phyloP scores from a whole-genome alignment of 2,888 invertebrate species.

The Diaphora mendica region DNA sequence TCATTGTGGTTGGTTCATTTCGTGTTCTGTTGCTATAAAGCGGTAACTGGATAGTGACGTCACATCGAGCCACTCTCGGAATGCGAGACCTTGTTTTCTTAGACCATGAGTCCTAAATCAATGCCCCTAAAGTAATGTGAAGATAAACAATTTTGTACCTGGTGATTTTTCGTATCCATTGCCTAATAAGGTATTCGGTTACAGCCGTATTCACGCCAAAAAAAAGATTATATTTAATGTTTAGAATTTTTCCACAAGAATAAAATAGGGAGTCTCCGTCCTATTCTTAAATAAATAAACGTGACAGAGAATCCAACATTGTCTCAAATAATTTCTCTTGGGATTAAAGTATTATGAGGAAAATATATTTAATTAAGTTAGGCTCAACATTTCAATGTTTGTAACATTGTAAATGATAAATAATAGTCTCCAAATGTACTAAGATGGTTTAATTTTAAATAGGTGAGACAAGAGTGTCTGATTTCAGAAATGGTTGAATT shows the following conservation, averaged over 20 bases:
- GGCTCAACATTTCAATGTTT: conserved; percentile 15
- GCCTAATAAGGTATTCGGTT: neutral
- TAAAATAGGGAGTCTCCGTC: neutral
- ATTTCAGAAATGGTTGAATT: neutral
- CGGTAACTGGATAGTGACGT: no score
- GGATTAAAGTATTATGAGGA: conserved; percentile 28
- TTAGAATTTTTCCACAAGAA: neutral
- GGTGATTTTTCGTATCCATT: neutral
- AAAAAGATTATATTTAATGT: neutral
- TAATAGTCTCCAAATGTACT: neutral
- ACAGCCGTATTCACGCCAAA: neutral
- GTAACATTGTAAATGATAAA: conserved; percentile 12
- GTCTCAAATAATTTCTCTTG: conserved; percentile 39
- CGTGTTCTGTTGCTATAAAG: no score
- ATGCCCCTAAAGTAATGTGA: no score
- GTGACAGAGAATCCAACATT: neutral
- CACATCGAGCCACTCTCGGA: no score
- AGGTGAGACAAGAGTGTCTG: neutral
- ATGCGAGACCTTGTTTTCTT: no score
- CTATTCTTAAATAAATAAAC: neutral
- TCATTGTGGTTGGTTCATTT: no score
- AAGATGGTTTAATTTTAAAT: neutral
- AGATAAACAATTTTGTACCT: neutral
- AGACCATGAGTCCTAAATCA: no score
- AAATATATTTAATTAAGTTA: conserved; percentile 28